Evolutionary conservation across 1,140 invertebrate genomes (phyloP).

Genomic region (Zaprionus lachaisei): DNA sequence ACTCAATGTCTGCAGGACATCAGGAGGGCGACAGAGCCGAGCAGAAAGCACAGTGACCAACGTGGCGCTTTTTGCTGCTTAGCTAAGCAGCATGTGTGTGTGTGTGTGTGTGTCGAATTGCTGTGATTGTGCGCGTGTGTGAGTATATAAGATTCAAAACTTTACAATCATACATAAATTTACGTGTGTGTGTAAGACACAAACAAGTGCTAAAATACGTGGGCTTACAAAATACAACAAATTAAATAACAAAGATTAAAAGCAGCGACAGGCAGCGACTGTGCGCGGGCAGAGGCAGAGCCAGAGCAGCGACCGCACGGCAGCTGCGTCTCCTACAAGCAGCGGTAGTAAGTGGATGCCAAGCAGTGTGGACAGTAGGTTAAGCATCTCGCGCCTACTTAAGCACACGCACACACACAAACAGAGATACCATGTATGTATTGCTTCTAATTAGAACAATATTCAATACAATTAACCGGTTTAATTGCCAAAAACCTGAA

Average conservation of each 20-base stretch:
- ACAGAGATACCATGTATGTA: background rate
- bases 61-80: conserved; percentile 30
- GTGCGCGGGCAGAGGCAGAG: background rate
- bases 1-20: conserved; percentile 10
- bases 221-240: conserved; percentile 6
- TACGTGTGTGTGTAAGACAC: conserved; percentile 8
- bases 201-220: conserved; percentile 31
- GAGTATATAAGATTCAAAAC: conserved; percentile 14
- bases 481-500: conserved; percentile 54
- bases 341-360: conserved; percentile 32
- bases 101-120: conserved; percentile 8
- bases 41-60: conserved; percentile 16
- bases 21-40: background rate
- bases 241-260: conserved; percentile 20
- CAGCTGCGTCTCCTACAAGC: conserved; percentile 2
- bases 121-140: conserved; percentile 17
- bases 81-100: background rate
- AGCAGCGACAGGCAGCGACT: background rate
- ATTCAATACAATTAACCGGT: conserved; percentile 56
- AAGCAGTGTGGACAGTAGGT: conserved; percentile 19
- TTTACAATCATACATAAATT: conserved; percentile 15
- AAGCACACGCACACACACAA: background rate
- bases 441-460: conserved; percentile 30
- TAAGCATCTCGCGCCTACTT: conserved; percentile 26
- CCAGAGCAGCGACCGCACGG: conserved; percentile 1